Evolutionary conservation across 2,113 vertebrate genomes (phyloP).

Genomic region (Bubo scandiacus): DNA sequence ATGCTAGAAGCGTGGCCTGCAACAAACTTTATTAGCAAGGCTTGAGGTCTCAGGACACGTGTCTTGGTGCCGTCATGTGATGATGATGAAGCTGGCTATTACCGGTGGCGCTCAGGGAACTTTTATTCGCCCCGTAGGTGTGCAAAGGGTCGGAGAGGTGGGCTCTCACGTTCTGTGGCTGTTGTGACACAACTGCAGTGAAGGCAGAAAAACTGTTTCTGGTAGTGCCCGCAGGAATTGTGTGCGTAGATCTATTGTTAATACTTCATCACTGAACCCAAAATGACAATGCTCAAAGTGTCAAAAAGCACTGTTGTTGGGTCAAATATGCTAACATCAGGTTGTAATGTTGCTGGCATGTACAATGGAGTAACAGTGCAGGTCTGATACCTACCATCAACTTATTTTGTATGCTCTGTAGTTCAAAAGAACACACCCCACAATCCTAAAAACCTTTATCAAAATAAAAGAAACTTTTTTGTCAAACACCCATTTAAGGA

Average conservation of each 20-base stretch:
- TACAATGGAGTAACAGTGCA: background rate
- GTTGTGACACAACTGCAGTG: background rate
- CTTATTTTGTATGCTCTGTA: background rate
- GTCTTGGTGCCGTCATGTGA: background rate
- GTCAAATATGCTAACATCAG: background rate
- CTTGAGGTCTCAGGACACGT: background rate
- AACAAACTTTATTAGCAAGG: background rate
- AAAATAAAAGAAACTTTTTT: background rate
- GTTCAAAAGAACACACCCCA: background rate
- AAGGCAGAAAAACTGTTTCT: background rate
- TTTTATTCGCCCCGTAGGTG: background rate
- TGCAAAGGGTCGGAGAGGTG: background rate
- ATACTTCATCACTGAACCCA: background rate
- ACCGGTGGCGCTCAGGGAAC: accelerated
- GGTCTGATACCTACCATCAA: accelerated
- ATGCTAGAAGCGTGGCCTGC: background rate
- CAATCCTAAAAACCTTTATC: background rate
- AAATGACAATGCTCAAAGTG: background rate
- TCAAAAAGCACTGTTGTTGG: background rate
- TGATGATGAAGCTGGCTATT: background rate
- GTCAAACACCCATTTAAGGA: background rate
- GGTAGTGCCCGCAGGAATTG: background rate
- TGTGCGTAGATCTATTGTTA: background rate
- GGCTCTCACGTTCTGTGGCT: background rate
- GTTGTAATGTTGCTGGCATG: background rate